Conservation (phyloP, 2,888 invertebrate species). For the Cheilosia grossa region DNA sequence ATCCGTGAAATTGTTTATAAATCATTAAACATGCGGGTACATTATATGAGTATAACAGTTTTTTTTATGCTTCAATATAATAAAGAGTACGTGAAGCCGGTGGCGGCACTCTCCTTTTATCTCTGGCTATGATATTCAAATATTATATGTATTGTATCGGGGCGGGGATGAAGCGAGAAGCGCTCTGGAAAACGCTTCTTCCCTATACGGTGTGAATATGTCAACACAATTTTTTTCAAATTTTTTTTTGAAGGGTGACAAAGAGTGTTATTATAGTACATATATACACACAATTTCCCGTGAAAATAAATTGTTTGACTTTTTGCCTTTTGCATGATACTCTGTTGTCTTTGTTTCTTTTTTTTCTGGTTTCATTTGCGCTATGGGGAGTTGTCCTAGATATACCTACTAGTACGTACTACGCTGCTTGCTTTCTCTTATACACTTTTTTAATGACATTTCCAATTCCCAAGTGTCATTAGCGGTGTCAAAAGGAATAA, state of each 20-base stretch:
- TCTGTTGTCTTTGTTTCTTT: constrained; percentile 18
- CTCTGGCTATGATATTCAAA: constrained; percentile 34
- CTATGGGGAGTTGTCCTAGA: constrained; percentile 35
- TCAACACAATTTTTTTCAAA: constrained; percentile 33
- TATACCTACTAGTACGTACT: not conserved
- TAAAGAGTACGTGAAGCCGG: constrained; percentile 36
- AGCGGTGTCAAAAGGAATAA: constrained; percentile 53
- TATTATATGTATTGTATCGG: constrained; percentile 41
- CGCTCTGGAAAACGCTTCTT: constrained; percentile 23
- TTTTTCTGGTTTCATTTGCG: constrained; percentile 7
- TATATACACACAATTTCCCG: constrained; percentile 29
- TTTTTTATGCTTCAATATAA: constrained; percentile 24
- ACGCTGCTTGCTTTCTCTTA: not conserved
- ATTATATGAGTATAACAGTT: constrained; percentile 28
- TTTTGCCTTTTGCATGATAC: constrained; percentile 27
- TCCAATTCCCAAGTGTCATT: constrained; percentile 52
- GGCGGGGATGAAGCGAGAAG: constrained; percentile 9
- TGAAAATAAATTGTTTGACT: constrained; percentile 53
- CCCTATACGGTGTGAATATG: constrained; percentile 51
- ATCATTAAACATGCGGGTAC: constrained; percentile 72
- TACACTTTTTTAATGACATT: constrained; percentile 42
- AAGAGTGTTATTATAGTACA: constrained; percentile 54
- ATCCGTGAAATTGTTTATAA: constrained; percentile 74
- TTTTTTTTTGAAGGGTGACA: constrained; percentile 40
- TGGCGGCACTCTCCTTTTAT: constrained; percentile 56